phyloP scores from a whole-genome alignment of 2,888 invertebrate species.

The Mythimna vitellina region DNA sequence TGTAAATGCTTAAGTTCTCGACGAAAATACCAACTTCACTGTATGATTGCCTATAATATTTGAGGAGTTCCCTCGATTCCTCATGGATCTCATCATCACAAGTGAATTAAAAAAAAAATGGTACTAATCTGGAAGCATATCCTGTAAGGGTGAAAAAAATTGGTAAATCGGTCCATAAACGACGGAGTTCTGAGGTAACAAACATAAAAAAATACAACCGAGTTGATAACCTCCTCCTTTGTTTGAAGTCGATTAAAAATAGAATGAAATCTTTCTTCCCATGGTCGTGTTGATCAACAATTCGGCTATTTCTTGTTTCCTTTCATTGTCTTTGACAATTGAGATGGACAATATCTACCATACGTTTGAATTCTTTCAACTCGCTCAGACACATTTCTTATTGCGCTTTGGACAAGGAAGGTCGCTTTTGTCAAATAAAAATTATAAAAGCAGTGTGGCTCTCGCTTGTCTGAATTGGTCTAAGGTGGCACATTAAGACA shows the following conservation, averaged over 20 bases:
- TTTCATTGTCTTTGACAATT: slow-evolving; percentile 44
- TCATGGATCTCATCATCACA: no score
- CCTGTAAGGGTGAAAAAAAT: no score
- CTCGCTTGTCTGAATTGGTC: background rate
- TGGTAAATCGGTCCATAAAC: no score
- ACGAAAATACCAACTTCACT: no score
- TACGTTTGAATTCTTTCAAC: slow-evolving; percentile 9
- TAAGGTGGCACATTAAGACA: background rate
- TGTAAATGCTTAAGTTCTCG: no score
- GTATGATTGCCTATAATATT: no score
- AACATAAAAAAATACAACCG: no score
- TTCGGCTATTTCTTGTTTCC: slow-evolving; percentile 39
- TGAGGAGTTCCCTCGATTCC: no score
- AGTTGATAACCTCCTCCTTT: no score
- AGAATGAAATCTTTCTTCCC: slow-evolving; percentile 39
- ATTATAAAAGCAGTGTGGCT: slow-evolving; percentile 5
- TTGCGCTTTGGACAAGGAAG: slow-evolving; percentile 2
- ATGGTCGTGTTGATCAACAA: slow-evolving; percentile 54
- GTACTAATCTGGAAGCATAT: no score
- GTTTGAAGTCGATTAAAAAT: background rate
- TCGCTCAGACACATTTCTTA: slow-evolving; percentile 29
- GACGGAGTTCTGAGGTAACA: no score
- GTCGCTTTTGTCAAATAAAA: slow-evolving; percentile 3
- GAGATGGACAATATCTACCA: slow-evolving; percentile 12
- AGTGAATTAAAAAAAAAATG: no score